These are phyloP conservation scores for Limnodromus scolopaceus DNA, from an alignment of 2,797 vertebrate genomes.

Conservation along the genomic window DNA sequence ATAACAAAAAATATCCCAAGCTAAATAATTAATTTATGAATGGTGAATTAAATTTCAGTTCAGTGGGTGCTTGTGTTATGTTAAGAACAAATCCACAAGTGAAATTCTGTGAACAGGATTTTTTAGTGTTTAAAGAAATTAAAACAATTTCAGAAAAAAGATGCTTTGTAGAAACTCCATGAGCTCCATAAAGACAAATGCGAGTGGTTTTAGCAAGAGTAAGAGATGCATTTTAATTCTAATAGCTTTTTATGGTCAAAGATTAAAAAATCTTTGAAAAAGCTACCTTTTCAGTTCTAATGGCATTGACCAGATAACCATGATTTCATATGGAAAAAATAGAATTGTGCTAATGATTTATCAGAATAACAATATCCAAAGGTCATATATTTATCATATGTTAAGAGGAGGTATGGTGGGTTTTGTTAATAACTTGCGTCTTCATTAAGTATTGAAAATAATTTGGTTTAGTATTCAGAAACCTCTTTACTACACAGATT, in stretches of 20 bases:
- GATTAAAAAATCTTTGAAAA: neutral
- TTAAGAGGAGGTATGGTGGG: neutral
- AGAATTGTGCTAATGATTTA: neutral
- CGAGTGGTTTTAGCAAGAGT: neutral
- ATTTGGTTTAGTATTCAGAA: neutral
- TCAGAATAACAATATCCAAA: neutral
- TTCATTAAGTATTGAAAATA: neutral
- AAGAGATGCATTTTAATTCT: neutral
- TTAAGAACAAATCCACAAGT: neutral
- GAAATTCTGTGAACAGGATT: neutral
- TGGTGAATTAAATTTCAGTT: neutral
- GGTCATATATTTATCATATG: neutral
- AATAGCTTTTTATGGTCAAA: neutral
- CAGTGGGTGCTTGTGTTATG: neutral
- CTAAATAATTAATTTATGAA: neutral
- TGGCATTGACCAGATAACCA: neutral
- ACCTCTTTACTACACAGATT: neutral
- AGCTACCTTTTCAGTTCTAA: neutral
- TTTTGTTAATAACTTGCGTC: constrained; percentile 10
- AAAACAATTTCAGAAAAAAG: neutral
- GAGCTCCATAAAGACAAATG: neutral
- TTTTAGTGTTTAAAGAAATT: neutral
- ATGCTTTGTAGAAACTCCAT: neutral
- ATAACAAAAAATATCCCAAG: neutral
- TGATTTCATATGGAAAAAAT: neutral